These are phyloP conservation scores for Gymnoscopelus braueri DNA, from an alignment of 2,797 vertebrate species.

Conservation along the genomic window DNA sequence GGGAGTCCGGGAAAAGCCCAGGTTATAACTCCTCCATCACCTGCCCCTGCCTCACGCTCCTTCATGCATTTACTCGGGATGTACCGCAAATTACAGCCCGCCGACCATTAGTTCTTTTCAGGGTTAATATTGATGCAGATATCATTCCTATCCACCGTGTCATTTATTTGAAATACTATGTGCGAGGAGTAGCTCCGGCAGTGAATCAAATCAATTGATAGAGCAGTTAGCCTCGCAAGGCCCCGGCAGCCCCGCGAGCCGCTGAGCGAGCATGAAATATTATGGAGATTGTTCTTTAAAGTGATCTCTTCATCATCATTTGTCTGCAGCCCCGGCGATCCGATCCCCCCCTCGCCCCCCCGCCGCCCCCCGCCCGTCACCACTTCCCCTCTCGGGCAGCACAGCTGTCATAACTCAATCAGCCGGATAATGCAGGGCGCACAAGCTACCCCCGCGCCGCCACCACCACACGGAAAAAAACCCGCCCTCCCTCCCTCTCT, in stretches of 20 bases:
- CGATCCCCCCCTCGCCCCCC: conserved; percentile 70
- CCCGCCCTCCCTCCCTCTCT: conserved; percentile 36
- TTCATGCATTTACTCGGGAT: conserved; percentile 88
- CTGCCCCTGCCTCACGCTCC: conserved; percentile 65
- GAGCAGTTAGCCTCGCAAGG: conserved; percentile 93
- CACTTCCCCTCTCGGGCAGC: conserved; percentile 87
- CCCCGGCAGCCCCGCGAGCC: conserved; percentile 86
- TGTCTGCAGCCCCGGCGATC: conserved; percentile 89
- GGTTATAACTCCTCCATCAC: conserved; percentile 82
- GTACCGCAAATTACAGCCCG: conserved; percentile 90
- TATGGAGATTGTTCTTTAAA: conserved; percentile 99
- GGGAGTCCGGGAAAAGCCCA: conserved; percentile 64
- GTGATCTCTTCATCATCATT: conserved; percentile 99
- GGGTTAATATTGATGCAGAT: conserved; percentile 99
- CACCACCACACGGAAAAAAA: conserved; percentile 23
- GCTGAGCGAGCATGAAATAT: conserved; percentile 97
- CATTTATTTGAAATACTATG: conserved; percentile 99
- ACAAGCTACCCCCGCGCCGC: conserved; percentile 62
- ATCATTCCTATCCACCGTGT: conserved; percentile 98
- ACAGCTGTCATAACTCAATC: conserved; percentile 99
- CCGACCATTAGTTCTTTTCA: conserved; percentile 97
- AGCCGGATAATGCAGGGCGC: conserved; percentile 88
- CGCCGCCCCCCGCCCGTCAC: conserved; percentile 46
- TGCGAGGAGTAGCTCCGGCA: conserved; percentile 91
- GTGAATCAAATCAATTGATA: conserved; percentile 99